A percentile compares a stretch with the other conserved stretches of the same genome.
phyloP scores from a whole-genome alignment of 2,888 invertebrate genomes.

The Lobophora halterata region DNA sequence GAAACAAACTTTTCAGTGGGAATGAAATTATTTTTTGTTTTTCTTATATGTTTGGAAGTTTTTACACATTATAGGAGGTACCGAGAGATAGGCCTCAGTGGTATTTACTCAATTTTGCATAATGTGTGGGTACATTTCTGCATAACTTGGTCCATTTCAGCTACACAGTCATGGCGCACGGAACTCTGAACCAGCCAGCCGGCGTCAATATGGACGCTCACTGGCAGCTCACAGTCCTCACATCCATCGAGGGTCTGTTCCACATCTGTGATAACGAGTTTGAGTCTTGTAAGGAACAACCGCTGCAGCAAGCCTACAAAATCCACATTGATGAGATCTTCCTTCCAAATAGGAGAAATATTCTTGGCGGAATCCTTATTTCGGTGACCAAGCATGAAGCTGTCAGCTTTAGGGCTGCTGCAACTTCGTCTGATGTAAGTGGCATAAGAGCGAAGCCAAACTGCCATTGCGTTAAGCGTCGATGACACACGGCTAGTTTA shows the following conservation, averaged over 20 bases:
- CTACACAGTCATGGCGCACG: conserved; percentile 64
- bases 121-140: no score
- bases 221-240: conserved; percentile 63
- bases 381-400: conserved; percentile 52
- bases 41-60: no score
- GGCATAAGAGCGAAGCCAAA: no score
- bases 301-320: conserved; percentile 46
- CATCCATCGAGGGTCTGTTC: conserved; percentile 48
- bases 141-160: no score
- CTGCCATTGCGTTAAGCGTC: no score
- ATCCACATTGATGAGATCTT: conserved; percentile 63
- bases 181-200: conserved; percentile 38
- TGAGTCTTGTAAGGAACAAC: conserved; percentile 43
- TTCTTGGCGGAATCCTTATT: conserved; percentile 62
- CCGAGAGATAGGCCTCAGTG: no score
- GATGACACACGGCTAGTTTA: no score
- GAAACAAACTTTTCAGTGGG: no score
- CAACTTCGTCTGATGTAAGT: conserved; percentile 56
- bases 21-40: no score
- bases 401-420: conserved; percentile 57
- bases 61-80: no score
- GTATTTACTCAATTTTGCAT: no score
- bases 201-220: conserved; percentile 42
- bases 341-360: conserved; percentile 63
- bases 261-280: conserved; percentile 61